phyloP scores from a whole-genome alignment of 2,113 vertebrate species.

The Genyomyrus donnyi region DNA sequence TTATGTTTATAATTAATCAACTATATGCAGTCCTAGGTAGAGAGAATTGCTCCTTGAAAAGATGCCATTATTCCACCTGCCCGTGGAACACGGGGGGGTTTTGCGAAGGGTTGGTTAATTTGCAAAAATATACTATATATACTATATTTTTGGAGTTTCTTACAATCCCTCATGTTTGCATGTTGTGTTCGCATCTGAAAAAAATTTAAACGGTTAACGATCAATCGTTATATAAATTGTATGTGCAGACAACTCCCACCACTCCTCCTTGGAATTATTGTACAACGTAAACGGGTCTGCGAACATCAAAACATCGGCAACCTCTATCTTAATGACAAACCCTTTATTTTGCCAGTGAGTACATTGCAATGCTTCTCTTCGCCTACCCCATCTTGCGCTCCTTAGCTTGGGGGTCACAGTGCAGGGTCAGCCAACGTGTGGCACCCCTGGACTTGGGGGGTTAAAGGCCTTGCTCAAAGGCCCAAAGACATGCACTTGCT shows the following conservation, averaged over 20 bases:
- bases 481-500: not conserved
- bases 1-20: not conserved
- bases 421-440: not conserved
- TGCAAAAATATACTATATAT: not conserved
- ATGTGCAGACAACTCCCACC: not conserved
- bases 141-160: not conserved
- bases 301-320: not conserved
- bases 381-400: not conserved
- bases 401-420: not conserved
- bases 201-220: not conserved
- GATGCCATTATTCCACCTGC: not conserved
- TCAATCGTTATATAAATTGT: not conserved
- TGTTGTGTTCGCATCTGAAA: not conserved
- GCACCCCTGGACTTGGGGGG: too few relatives aligned
- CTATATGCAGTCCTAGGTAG: not conserved
- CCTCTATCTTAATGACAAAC: not conserved
- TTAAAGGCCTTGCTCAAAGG: not conserved
- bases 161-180: not conserved
- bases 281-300: not conserved
- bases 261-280: not conserved
- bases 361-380: not conserved
- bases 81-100: not conserved
- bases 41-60: not conserved
- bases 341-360: too few relatives aligned
- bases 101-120: not conserved